Percentiles rank a stretch among this genome's conserved stretches.
Conservation (phyloP, 2,113 vertebrate species). For the Pogona vitticeps region DNA sequence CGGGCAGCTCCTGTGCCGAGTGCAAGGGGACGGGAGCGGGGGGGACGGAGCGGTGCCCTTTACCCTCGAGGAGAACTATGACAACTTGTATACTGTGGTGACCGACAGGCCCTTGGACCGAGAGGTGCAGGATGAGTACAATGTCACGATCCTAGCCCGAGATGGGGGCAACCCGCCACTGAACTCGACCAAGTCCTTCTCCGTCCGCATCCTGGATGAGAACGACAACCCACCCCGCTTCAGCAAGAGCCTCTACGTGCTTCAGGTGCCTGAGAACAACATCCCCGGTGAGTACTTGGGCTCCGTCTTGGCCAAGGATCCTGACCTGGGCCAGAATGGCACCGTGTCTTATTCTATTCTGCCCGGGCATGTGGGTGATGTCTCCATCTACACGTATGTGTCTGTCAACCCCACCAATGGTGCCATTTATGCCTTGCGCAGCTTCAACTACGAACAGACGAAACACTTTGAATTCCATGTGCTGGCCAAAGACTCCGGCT, state of each 20-base stretch:
- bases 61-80: conserved; percentile 95
- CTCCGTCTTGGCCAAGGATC: conserved; percentile 94
- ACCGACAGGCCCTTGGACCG: conserved; percentile 93
- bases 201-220: conserved; percentile 93
- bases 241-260: conserved; percentile 92
- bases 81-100: conserved; percentile 96
- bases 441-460: conserved; percentile 98
- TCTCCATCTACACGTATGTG: conserved; percentile 96
- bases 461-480: conserved; percentile 98
- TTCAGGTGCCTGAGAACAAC: conserved; percentile 97
- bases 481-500: conserved; percentile 93
- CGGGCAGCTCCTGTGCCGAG: conserved; percentile 93
- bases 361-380: conserved; percentile 93
- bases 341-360: conserved; percentile 96
- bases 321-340: conserved; percentile 94
- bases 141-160: conserved; percentile 95
- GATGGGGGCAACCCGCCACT: conserved; percentile 93
- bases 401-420: conserved; percentile 97
- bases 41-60: conserved; percentile 85
- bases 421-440: conserved; percentile 95
- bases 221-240: conserved; percentile 97
- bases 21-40: conserved; percentile 78
- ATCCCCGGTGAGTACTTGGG: conserved; percentile 97
- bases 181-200: conserved; percentile 96
- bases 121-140: conserved; percentile 93